These are phyloP conservation scores for Moxostoma hubbsi DNA, from an alignment of 2,797 vertebrate species.

Conservation along the genomic window DNA sequence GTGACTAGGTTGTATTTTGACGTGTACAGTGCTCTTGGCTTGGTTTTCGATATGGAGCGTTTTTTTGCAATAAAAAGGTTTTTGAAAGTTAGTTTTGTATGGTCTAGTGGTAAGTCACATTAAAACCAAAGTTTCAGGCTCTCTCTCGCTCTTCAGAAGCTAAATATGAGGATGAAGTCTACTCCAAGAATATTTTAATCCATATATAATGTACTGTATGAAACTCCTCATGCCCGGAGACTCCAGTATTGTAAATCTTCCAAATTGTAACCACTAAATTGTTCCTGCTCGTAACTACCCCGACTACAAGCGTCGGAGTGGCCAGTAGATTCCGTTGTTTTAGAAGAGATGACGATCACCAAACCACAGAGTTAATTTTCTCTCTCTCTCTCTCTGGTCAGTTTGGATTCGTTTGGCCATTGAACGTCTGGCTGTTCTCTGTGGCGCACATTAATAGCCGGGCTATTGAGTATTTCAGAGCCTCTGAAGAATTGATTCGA, in stretches of 20 bases:
- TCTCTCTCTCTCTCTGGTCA: conserved; percentile 71
- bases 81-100: neutral
- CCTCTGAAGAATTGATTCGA: conserved; percentile 66
- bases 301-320: conserved; percentile 69
- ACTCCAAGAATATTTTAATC: conserved; percentile 70
- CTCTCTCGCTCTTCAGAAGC: conserved; percentile 51
- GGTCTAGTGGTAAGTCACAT: conserved; percentile 50
- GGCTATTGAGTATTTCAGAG: conserved; percentile 72
- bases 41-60: neutral
- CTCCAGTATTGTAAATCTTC: conserved; percentile 66
- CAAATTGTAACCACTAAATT: conserved; percentile 76
- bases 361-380: conserved; percentile 75
- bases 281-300: conserved; percentile 71
- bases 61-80: neutral
- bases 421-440: conserved; percentile 72
- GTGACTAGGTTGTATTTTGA: conserved; percentile 39
- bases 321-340: conserved; percentile 65
- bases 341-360: conserved; percentile 74
- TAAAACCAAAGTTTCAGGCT: conserved; percentile 72
- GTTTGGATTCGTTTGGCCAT: conserved; percentile 69
- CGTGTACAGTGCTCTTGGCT: neutral
- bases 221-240: conserved; percentile 65
- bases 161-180: conserved; percentile 68
- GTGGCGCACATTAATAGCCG: conserved; percentile 70
- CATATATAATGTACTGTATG: conserved; percentile 73